Base-by-base conservation (phyloP, 1,140 invertebrate genomes). In the Bemisia tabaci region DNA sequence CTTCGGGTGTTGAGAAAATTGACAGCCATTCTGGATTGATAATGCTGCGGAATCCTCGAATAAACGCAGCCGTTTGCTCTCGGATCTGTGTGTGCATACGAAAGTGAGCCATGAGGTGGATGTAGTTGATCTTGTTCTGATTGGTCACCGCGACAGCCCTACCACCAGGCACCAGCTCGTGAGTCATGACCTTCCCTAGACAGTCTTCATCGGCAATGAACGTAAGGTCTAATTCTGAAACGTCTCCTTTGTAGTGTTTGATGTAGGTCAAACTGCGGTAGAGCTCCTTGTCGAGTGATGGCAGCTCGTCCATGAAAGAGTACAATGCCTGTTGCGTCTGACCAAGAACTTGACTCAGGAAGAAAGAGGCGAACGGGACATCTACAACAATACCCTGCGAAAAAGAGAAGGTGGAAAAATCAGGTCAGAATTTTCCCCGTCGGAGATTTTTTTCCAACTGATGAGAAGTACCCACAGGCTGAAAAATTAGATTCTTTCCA, bases 51-150 rank as follows among this genome's bases (percentile, higher is more conserved):
- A 99, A 99, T 1, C 97, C 97, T 73, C 89, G 87, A 33, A 97
- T 94, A 74, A 99, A 99, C 9, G 95, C 92, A 59, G 89, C 84
- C 0, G 94, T 95, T 80, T 99, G 97, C 65, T 98, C 92, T 73
- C 91, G 90, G 67, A 97, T 97, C 82, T 98, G 96, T 5, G 89
- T 88, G 74, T 97, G 92, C 90, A 99, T 97, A 69, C 95, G 87
- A 77, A 97, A 98, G 77, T 96, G 94, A 1, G 97, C 97, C 94
- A 99, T 97, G 70, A 94, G 80, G 78, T 99, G 97, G 61, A 99
- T 95, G 77, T 98, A 98, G 74, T 91, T 91, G 66, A 98, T 97
- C 89, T 95, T 97, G 80, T 98, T 99, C 75, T 96, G 92, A 81
- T 97, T 95, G 1, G 92, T 98, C 1, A 99, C 95, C 22, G 91